Conservation (phyloP, 2,888 invertebrate genomes). For the Lithophane ornitopus region DNA sequence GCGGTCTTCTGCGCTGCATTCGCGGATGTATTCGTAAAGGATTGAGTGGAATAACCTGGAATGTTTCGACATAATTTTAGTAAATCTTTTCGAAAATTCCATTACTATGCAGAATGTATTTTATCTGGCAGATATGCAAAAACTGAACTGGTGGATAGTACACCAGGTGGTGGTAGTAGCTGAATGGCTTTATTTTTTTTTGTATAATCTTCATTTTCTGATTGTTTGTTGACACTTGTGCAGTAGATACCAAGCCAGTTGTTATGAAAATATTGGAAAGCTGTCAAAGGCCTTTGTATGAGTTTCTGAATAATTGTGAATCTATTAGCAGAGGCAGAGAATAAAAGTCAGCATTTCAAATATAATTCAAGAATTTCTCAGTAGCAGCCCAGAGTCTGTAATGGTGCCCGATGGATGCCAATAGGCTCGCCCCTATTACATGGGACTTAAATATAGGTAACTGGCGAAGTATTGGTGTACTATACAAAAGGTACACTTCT, state of each 20-base stretch:
- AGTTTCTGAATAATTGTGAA: not conserved
- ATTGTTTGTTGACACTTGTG: not conserved
- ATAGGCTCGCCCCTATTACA: not conserved
- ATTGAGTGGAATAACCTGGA: slow-evolving; percentile 94
- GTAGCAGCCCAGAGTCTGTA: too few relatives aligned
- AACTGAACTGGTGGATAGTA: not conserved
- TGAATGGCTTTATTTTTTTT: not conserved
- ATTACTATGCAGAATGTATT: not conserved
- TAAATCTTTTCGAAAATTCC: not conserved
- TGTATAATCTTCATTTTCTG: not conserved
- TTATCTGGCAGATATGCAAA: not conserved
- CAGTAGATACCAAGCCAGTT: not conserved
- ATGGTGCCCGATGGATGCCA: not conserved
- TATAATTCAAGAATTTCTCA: not conserved
- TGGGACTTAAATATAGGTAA: not conserved
- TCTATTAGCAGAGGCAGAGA: not conserved
- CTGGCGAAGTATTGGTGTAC: not conserved
- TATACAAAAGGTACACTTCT: too few relatives aligned
- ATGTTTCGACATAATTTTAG: slow-evolving; percentile 11
- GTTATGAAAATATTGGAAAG: not conserved
- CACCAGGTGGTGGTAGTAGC: not conserved
- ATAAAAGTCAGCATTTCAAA: slow-evolving; percentile 1
- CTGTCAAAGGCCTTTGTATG: not conserved
- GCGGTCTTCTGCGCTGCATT: slow-evolving; percentile 93
- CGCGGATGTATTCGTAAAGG: slow-evolving; percentile 94